Percentiles rank a stretch among this genome's conserved stretches.
Conservation (phyloP, 1,140 invertebrate species). For the Ectropis grisescens region DNA sequence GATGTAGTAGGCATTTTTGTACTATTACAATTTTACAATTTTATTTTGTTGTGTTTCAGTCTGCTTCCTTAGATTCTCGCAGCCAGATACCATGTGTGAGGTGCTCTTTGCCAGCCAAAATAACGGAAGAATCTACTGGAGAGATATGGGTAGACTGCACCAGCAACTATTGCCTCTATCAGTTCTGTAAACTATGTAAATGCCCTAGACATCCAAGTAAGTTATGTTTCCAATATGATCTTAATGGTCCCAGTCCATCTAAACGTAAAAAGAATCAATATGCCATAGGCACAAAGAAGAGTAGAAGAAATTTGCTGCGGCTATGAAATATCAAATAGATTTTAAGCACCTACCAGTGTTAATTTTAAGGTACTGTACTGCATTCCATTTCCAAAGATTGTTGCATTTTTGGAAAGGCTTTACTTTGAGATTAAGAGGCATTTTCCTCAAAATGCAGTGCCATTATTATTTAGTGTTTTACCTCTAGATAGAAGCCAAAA, state of each 20-base stretch:
- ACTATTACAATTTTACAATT: too few relatives aligned
- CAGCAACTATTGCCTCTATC: constrained; percentile 38
- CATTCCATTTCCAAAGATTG: constrained; percentile 43
- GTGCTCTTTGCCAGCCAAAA: constrained; percentile 50
- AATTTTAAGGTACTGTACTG: constrained; percentile 9
- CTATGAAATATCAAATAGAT: constrained; percentile 23
- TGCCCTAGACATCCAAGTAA: constrained; percentile 44
- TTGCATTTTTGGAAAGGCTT: constrained; percentile 1
- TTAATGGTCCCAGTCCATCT: constrained; percentile 59
- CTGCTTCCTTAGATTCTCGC: constrained; percentile 41
- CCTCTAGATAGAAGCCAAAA: too few relatives aligned
- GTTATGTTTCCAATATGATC: constrained; percentile 43
- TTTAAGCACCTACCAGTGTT: constrained; percentile 26
- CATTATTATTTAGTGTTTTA: too few relatives aligned
- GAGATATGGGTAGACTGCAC: constrained; percentile 57
- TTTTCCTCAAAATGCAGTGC: neutral
- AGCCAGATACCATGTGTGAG: constrained; percentile 45
- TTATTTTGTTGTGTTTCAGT: too few relatives aligned
- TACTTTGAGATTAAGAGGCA: constrained; percentile 16
- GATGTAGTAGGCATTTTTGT: constrained; percentile 6
- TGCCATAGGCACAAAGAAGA: constrained; percentile 50
- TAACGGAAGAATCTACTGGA: constrained; percentile 42
- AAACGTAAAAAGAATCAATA: constrained; percentile 49
- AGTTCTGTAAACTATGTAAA: constrained; percentile 53
- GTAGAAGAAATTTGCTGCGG: constrained; percentile 52